These are phyloP conservation scores for Beaufortia kweichowensis DNA, from an alignment of 2,113 vertebrate species.

Conservation along the genomic window DNA sequence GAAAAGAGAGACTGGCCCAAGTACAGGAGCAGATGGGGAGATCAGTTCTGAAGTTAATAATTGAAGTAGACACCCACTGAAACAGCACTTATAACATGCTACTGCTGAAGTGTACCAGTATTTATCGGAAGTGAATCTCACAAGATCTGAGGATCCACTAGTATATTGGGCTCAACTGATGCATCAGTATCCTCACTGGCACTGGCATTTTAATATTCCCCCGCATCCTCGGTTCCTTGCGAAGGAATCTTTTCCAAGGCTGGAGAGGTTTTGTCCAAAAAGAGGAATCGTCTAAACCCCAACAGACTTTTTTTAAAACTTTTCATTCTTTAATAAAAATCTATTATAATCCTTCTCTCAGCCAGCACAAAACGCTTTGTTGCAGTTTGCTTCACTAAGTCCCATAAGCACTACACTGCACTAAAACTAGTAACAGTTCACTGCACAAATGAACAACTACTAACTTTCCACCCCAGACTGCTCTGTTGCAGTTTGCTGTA, in stretches of 20 bases:
- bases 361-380: not conserved
- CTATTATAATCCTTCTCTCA: not conserved
- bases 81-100: slow-evolving; percentile 11
- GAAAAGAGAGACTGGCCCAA: slow-evolving; percentile 16
- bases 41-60: not conserved
- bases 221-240: not conserved
- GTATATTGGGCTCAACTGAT: no score
- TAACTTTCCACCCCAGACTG: not conserved
- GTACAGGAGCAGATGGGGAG: slow-evolving; percentile 13
- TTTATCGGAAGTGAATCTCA: no score
- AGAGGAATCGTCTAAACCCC: not conserved
- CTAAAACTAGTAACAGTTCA: no score
- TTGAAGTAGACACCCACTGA: not conserved
- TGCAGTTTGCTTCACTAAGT: not conserved
- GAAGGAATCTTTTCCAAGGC: not conserved
- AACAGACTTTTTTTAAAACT: not conserved
- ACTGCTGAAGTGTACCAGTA: not conserved
- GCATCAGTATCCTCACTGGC: not conserved
- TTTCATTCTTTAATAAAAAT: not conserved
- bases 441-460: no score
- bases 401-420: not conserved
- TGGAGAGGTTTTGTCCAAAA: no score
- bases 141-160: no score
- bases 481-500: not conserved
- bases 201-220: no score